Percentiles rank a stretch among this genome's conserved stretches.
Evolutionary conservation across 2,113 vertebrate species (phyloP).

Genomic region (Erpornis zantholeuca): DNA sequence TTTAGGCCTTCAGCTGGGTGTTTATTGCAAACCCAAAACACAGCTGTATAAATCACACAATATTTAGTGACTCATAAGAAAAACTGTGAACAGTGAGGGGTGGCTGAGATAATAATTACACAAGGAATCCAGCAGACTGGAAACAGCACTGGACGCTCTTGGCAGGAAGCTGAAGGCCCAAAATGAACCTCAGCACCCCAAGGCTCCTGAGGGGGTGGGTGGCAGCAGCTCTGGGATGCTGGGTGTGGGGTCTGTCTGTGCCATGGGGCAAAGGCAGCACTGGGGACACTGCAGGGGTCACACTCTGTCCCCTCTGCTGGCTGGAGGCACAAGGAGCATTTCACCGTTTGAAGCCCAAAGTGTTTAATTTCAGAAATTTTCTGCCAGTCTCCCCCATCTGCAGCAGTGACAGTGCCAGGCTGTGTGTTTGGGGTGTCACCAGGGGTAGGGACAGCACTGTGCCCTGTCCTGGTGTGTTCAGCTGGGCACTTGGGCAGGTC

Average conservation of each 20-base stretch:
- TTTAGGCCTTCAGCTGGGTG: neutral
- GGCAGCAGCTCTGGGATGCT: fast-evolving
- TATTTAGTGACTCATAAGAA: neutral
- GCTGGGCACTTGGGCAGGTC: neutral
- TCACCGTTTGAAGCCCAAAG: neutral
- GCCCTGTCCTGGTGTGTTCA: neutral
- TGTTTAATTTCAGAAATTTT: neutral
- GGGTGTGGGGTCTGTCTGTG: neutral
- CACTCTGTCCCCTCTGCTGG: fast-evolving
- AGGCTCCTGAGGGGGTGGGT: neutral
- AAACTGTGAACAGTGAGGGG: neutral
- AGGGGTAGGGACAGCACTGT: neutral
- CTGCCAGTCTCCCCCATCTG: fast-evolving
- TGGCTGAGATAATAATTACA: neutral
- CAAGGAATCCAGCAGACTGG: neutral
- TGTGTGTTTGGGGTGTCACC: neutral
- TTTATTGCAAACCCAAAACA: neutral
- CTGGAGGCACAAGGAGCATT: neutral
- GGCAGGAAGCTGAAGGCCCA: neutral
- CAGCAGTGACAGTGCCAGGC: neutral
- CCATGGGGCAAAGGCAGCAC: neutral
- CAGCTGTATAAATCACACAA: neutral
- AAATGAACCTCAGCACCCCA: neutral
- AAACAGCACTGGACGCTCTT: fast-evolving
- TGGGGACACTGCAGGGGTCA: neutral